Conservation (phyloP, 1,140 invertebrate genomes). For the Leguminivora glycinivorella region DNA sequence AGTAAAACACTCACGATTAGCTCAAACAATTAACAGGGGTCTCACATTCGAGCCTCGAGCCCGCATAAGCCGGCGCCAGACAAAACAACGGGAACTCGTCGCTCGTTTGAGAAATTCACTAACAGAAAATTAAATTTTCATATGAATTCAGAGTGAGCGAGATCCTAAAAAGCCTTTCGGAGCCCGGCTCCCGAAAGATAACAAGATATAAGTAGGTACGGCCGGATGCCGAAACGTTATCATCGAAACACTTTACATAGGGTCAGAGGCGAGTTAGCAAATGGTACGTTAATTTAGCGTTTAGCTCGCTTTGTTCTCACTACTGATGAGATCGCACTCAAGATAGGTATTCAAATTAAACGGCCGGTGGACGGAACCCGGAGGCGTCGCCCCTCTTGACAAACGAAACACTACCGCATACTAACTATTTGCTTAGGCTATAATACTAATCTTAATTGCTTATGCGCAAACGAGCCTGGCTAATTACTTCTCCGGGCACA, state of each 20-base stretch:
- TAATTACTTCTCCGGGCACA: slow-evolving; percentile 30
- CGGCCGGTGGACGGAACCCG: slow-evolving; percentile 36
- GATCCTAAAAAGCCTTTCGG: slow-evolving; percentile 68
- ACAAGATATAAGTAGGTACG: slow-evolving; percentile 62
- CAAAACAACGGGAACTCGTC: slow-evolving; percentile 65
- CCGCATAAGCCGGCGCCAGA: slow-evolving; percentile 67
- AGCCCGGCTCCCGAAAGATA: slow-evolving; percentile 58
- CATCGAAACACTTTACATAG: slow-evolving; percentile 54
- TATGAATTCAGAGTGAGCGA: slow-evolving; percentile 62
- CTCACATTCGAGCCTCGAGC: slow-evolving; percentile 66
- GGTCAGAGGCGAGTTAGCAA: slow-evolving; percentile 60
- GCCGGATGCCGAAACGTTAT: slow-evolving; percentile 54
- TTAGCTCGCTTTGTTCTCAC: slow-evolving; percentile 56
- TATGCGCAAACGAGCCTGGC: slow-evolving; percentile 40
- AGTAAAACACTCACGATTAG: slow-evolving; percentile 63
- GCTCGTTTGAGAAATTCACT: slow-evolving; percentile 66
- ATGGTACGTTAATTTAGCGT: slow-evolving; percentile 61
- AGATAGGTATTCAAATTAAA: slow-evolving; percentile 69
- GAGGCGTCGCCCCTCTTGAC: slow-evolving; percentile 45
- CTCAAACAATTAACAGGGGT: slow-evolving; percentile 73
- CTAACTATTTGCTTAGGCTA: slow-evolving; percentile 50
- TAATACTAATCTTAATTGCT: slow-evolving; percentile 56
- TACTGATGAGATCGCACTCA: slow-evolving; percentile 52
- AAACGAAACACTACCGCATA: slow-evolving; percentile 49
- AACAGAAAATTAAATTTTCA: slow-evolving; percentile 74